A percentile compares a stretch with the other conserved stretches of the same genome.
Conservation (phyloP, 2,888 invertebrate species). For the Lacanobia wlatinum region DNA sequence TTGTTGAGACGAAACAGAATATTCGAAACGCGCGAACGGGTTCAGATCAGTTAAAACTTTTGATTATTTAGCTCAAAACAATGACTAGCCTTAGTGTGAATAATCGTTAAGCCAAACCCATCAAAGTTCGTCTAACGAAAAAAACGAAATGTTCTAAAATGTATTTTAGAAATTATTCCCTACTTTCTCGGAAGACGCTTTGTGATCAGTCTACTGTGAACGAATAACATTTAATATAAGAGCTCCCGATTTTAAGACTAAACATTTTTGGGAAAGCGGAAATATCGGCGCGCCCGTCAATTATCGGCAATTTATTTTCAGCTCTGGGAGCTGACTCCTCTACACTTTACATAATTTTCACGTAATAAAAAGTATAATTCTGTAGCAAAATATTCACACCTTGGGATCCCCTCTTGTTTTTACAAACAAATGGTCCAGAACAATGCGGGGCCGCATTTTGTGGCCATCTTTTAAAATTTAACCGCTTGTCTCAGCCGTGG, state of each 20-base stretch:
- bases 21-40: not conserved
- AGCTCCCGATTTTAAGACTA: slow-evolving; percentile 36
- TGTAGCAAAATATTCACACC: slow-evolving; percentile 64
- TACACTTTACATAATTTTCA: slow-evolving; percentile 44
- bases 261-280: slow-evolving; percentile 16
- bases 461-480: slow-evolving; percentile 71
- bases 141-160: slow-evolving; percentile 21
- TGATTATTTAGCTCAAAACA: not conserved
- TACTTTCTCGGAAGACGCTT: slow-evolving; percentile 28
- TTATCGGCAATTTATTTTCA: slow-evolving; percentile 40
- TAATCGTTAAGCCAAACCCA: not conserved
- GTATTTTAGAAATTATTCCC: slow-evolving; percentile 14
- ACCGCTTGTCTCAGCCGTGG: slow-evolving; percentile 65
- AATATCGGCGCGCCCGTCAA: slow-evolving; percentile 31
- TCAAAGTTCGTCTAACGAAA: not conserved
- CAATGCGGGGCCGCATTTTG: slow-evolving; percentile 67
- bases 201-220: slow-evolving; percentile 26
- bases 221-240: slow-evolving; percentile 42
- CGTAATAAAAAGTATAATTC: slow-evolving; percentile 59
- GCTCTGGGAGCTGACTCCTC: slow-evolving; percentile 19
- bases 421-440: slow-evolving; percentile 68
- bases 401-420: slow-evolving; percentile 58
- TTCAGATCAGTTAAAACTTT: not conserved
- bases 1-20: not conserved
- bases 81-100: not conserved